phyloP scores from a whole-genome alignment of 2,797 vertebrate genomes.

The Anguilla pacifica region DNA sequence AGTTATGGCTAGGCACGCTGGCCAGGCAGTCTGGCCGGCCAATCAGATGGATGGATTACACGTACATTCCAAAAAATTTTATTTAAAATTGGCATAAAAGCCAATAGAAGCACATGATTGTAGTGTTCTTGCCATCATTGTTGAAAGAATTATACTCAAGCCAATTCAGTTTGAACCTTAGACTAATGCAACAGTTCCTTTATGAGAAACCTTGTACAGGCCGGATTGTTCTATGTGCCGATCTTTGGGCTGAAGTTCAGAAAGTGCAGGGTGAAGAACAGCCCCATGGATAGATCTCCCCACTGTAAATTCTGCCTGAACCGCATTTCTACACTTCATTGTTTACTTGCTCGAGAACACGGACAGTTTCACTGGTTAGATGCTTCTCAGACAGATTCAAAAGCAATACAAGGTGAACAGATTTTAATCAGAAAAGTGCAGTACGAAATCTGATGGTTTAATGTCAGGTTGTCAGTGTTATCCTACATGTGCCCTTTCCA shows the following conservation, averaged over 20 bases:
- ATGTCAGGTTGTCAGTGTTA: neutral
- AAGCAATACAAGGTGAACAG: neutral
- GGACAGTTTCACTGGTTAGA: neutral
- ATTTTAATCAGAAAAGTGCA: neutral
- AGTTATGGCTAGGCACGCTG: no score
- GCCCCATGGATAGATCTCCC: neutral
- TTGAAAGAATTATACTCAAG: neutral
- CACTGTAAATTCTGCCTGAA: neutral
- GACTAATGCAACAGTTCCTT: neutral
- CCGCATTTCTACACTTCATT: neutral
- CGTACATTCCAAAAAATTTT: no score
- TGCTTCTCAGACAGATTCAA: neutral
- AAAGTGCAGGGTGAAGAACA: neutral
- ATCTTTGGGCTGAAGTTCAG: neutral
- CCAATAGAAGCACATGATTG: neutral
- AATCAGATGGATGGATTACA: no score
- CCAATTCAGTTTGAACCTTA: neutral
- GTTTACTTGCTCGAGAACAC: neutral
- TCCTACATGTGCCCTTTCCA: neutral
- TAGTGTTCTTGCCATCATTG: neutral
- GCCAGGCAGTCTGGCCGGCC: no score
- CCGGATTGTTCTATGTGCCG: neutral
- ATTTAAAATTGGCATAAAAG: no score
- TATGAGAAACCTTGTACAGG: neutral
- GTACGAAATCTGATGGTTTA: neutral